A percentile compares a stretch with the other conserved stretches of the same genome.
Conservation (phyloP, 2,888 invertebrate species). For the Drosophila macrospina region DNA sequence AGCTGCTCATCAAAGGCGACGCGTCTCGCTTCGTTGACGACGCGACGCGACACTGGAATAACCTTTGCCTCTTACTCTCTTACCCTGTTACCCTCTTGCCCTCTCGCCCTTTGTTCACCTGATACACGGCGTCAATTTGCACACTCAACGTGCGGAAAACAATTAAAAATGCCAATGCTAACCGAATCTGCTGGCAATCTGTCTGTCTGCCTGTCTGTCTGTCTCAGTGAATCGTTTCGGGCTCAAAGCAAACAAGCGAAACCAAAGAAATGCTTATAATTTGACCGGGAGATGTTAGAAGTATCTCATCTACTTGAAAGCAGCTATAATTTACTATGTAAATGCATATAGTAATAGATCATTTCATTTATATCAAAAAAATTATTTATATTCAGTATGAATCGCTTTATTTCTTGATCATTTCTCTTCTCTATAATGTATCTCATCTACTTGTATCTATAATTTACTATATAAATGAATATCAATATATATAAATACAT, state of each 20-base stretch:
- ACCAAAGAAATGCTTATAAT: background rate
- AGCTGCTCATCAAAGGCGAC: conserved; percentile 61
- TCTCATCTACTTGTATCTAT: too few relatives aligned
- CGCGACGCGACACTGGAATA: conserved; percentile 5
- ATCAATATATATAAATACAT: too few relatives aligned
- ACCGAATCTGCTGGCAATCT: conserved; percentile 19
- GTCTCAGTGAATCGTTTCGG: conserved; percentile 1
- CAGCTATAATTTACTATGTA: too few relatives aligned
- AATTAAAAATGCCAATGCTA: conserved; percentile 47
- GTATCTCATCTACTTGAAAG: too few relatives aligned
- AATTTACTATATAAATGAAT: too few relatives aligned
- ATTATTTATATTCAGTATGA: too few relatives aligned
- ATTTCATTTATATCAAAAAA: background rate
- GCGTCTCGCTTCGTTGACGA: background rate
- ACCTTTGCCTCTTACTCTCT: conserved; percentile 41
- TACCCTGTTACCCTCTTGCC: too few relatives aligned
- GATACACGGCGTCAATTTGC: conserved; percentile 50
- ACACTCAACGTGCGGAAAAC: conserved; percentile 51
- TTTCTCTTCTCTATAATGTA: too few relatives aligned
- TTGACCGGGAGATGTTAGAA: too few relatives aligned
- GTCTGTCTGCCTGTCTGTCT: conserved; percentile 1
- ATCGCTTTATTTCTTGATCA: too few relatives aligned
- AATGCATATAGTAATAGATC: background rate
- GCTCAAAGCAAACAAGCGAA: background rate
- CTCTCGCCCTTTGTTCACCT: conserved; percentile 23